Percentiles rank a stretch among this genome's conserved stretches.
These are phyloP conservation scores for Drosophila cardini DNA, from an alignment of 1,140 invertebrate genomes.

Conservation along the genomic window DNA sequence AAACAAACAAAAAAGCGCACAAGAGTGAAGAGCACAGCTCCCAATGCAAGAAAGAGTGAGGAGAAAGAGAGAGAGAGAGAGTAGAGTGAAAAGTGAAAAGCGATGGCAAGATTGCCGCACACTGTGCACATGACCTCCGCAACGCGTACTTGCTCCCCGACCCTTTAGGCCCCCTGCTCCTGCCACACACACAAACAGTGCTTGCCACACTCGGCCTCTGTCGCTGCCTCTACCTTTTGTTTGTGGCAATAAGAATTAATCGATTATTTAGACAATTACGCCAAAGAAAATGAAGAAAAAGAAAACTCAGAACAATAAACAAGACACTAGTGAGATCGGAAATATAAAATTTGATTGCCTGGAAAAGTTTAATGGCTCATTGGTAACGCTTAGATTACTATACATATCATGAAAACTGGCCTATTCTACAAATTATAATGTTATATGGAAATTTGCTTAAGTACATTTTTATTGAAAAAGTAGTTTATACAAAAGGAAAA, in stretches of 20 bases:
- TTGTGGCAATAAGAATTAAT: slow-evolving; percentile 63
- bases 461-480: not conserved
- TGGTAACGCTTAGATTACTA: not conserved
- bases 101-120: slow-evolving; percentile 11
- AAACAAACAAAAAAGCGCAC: slow-evolving; percentile 46
- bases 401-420: slow-evolving; percentile 9
- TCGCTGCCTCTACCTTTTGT: not conserved
- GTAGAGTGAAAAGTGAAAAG: slow-evolving; percentile 21
- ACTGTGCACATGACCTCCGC: slow-evolving; percentile 74
- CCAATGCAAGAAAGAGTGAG: no score
- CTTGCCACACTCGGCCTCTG: not conserved
- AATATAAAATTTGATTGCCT: slow-evolving; percentile 50
- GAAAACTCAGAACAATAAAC: slow-evolving; percentile 63
- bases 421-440: not conserved
- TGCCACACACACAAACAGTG: not conserved
- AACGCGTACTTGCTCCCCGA: slow-evolving; percentile 30
- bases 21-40: no score
- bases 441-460: slow-evolving; percentile 1
- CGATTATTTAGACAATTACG: slow-evolving; percentile 69
- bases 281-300: slow-evolving; percentile 40
- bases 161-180: not conserved
- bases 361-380: slow-evolving; percentile 26
- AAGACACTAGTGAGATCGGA: slow-evolving; percentile 47
- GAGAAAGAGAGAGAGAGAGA: no score
- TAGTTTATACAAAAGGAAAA: not conserved